Percentiles rank a stretch among this genome's conserved stretches.
Conservation (phyloP, 2,797 vertebrate species). For the Hypotaenidia okinawae region DNA sequence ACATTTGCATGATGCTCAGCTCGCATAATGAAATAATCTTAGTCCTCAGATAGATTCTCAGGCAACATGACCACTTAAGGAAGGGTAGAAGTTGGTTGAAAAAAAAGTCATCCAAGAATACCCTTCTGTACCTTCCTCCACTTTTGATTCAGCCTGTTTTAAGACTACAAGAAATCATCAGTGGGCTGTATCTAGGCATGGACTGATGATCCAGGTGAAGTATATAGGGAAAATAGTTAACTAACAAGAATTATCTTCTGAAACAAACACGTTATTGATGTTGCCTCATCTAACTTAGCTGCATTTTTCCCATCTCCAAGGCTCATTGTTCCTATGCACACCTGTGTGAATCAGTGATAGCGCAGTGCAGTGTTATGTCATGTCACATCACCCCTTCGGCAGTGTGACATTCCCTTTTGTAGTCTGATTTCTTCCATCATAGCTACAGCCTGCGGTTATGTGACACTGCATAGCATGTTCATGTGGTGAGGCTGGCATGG, state of each 20-base stretch:
- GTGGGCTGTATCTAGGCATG: accelerated
- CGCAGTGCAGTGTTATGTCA: background rate
- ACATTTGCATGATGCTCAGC: background rate
- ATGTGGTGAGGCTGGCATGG: background rate
- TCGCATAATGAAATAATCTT: background rate
- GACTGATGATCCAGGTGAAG: background rate
- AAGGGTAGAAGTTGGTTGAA: background rate
- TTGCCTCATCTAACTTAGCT: background rate
- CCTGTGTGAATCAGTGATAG: background rate
- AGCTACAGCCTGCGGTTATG: background rate
- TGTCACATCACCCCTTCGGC: background rate
- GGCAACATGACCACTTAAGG: background rate
- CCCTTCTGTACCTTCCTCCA: background rate
- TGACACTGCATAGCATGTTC: background rate
- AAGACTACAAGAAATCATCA: background rate
- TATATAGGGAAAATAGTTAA: background rate
- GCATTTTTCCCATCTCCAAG: background rate
- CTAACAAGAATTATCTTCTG: background rate
- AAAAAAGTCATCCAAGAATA: background rate
- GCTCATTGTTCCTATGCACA: background rate
- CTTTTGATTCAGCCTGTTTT: background rate
- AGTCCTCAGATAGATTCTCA: background rate
- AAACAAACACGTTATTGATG: background rate
- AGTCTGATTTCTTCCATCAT: background rate
- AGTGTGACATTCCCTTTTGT: background rate